phyloP scores from a whole-genome alignment of 2,113 vertebrate genomes.

The Bos taurus region ARS-UCD2.0 NC_037349.1:39790501-39791000 shows the following conservation, averaged over 20 bases:
- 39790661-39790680: constrained; percentile 63
- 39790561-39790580: not conserved
- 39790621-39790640: not conserved
- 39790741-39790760: constrained; percentile 69
- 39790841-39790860: constrained; percentile 33
- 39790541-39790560: not conserved
- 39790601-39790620: not conserved
- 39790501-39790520: not conserved
- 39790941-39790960: not conserved
- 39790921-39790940: not conserved
- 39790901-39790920: not conserved
- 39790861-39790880: constrained; percentile 15
- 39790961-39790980: not conserved
- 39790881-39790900: not conserved
- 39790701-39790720: constrained; percentile 72
- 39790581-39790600: constrained; percentile 55
- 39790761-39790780: constrained; percentile 66
- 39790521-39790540: not conserved
- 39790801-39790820: constrained; percentile 71
- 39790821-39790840: constrained; percentile 50
- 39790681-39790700: constrained; percentile 64
- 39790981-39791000: not conserved
- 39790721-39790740: constrained; percentile 67
- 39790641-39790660: constrained; percentile 50
- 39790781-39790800: constrained; percentile 60